Conservation (phyloP, 2,888 invertebrate genomes). For the Tupiocoris notatus region DNA sequence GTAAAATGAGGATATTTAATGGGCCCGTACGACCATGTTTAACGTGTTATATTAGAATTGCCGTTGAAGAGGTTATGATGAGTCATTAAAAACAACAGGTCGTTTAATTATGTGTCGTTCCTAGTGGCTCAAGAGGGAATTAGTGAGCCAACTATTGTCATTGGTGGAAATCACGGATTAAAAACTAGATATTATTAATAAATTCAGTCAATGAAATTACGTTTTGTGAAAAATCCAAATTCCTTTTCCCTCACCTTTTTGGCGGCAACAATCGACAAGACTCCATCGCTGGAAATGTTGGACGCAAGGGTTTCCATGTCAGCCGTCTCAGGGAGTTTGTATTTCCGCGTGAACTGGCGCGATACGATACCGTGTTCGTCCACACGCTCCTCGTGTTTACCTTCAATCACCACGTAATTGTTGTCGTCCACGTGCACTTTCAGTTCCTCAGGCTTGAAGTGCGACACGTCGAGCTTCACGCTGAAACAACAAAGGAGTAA, state of each 20-base stretch:
- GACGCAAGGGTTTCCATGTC: slow-evolving; percentile 53
- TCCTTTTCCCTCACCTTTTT: slow-evolving; percentile 39
- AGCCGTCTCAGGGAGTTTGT: slow-evolving; percentile 54
- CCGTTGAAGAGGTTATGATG: too few relatives aligned
- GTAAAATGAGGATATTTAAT: too few relatives aligned
- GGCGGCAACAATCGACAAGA: slow-evolving; percentile 54
- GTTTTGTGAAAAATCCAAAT: neutral
- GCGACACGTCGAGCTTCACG: slow-evolving; percentile 54
- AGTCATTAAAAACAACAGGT: too few relatives aligned
- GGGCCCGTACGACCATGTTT: too few relatives aligned
- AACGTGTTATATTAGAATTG: too few relatives aligned
- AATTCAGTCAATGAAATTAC: too few relatives aligned
- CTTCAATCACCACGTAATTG: slow-evolving; percentile 53
- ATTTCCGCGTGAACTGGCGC: slow-evolving; percentile 54
- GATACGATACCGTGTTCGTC: slow-evolving; percentile 55
- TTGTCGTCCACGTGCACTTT: slow-evolving; percentile 55
- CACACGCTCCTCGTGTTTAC: slow-evolving; percentile 54
- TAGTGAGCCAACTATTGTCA: too few relatives aligned
- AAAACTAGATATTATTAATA: too few relatives aligned
- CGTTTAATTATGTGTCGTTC: too few relatives aligned
- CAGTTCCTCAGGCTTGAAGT: slow-evolving; percentile 55
- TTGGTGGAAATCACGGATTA: too few relatives aligned
- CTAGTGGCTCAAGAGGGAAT: too few relatives aligned
- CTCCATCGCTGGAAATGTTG: slow-evolving; percentile 53
- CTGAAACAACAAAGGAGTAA: slow-evolving; percentile 44